Evolutionary conservation across 2,888 invertebrate species (phyloP).

Genomic region (Epinotia nisella): DNA sequence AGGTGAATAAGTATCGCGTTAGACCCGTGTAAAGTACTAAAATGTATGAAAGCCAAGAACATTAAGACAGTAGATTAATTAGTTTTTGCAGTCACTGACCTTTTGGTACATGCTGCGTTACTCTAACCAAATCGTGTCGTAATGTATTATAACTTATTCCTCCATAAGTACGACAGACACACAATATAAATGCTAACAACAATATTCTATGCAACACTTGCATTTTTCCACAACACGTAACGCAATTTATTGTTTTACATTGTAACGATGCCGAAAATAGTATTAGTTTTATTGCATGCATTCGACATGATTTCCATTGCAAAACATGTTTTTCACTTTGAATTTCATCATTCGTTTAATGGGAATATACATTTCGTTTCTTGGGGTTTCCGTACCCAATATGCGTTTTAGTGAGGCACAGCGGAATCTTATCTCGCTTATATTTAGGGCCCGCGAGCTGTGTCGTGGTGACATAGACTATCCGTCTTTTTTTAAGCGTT

Average conservation of each 20-base stretch:
- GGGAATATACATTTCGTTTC: neutral
- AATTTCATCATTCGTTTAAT: no score
- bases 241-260: slow-evolving; percentile 1
- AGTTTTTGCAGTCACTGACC: neutral
- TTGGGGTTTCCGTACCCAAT: no score
- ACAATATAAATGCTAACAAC: neutral
- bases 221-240: slow-evolving; percentile 9
- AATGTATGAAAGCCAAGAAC: no score
- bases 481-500: no score
- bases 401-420: no score
- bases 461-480: no score
- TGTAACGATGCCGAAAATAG: neutral
- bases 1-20: no score
- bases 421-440: no score
- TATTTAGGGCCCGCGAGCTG: no score
- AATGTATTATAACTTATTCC: slow-evolving; percentile 43
- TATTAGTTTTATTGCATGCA: slow-evolving; percentile 1
- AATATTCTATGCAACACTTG: neutral
- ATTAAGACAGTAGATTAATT: no score
- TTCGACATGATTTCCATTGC: slow-evolving; percentile 2
- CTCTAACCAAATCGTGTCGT: slow-evolving; percentile 7
- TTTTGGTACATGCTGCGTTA: slow-evolving; percentile 10
- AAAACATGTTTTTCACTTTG: neutral
- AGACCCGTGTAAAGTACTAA: no score
- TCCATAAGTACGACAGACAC: neutral